phyloP scores from a whole-genome alignment of 1,140 invertebrate species.

The Drosophila jambulina region DNA sequence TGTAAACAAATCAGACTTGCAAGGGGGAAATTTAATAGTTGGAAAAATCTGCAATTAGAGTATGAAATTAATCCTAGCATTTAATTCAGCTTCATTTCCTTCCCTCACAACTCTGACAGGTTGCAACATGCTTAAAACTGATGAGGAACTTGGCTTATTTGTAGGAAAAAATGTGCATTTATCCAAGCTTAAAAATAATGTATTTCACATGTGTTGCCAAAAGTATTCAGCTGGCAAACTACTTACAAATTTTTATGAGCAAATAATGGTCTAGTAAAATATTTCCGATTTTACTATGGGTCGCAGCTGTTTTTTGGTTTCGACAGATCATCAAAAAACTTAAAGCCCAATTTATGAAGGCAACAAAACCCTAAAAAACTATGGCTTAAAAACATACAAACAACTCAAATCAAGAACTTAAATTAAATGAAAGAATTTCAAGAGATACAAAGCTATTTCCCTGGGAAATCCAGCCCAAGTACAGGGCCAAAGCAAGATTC shows the following conservation, averaged over 20 bases:
- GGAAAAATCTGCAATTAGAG: neutral
- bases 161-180: no score
- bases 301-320: conserved; percentile 15
- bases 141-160: neutral
- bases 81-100: neutral
- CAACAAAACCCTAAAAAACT: conserved; percentile 17
- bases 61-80: no score
- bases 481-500: conserved; percentile 55
- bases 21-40: conserved; percentile 16
- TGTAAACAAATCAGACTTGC: conserved; percentile 43
- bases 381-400: neutral
- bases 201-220: conserved; percentile 20
- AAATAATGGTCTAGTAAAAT: conserved; percentile 27
- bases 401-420: neutral
- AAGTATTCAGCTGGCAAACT: conserved; percentile 15
- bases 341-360: conserved; percentile 21
- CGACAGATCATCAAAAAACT: conserved; percentile 27
- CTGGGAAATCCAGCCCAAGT: conserved; percentile 29
- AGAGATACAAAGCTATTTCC: conserved; percentile 49
- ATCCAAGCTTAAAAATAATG: neutral
- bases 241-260: conserved; percentile 30
- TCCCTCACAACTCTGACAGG: neutral
- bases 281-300: conserved; percentile 28
- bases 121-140: neutral
- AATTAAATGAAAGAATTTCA: conserved; percentile 66